Conservation (phyloP, 2,113 vertebrate species). For the Rhodinocichla rosea region DNA sequence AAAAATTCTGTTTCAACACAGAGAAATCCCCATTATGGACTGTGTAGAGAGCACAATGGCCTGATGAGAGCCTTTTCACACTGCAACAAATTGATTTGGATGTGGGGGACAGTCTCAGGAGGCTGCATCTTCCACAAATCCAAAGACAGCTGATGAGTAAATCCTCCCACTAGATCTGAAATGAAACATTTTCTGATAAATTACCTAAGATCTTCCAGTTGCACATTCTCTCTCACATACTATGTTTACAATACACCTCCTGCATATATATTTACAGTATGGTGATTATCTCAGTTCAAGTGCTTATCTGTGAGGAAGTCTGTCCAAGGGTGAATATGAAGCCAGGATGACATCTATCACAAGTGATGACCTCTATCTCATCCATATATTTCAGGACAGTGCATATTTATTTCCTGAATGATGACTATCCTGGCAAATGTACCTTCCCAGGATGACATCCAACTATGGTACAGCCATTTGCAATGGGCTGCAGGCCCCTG, state of each 20-base stretch:
- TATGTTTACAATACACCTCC: background rate
- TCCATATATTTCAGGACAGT: slow-evolving; percentile 36
- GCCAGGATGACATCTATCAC: background rate
- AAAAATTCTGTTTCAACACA: background rate
- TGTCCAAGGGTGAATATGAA: background rate
- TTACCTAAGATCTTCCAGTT: background rate
- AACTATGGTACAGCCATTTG: slow-evolving; percentile 14
- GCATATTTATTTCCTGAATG: slow-evolving; percentile 53
- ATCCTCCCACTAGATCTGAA: background rate
- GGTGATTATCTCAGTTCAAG: background rate
- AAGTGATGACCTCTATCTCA: slow-evolving; percentile 3
- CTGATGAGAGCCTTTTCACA: background rate
- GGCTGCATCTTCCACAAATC: background rate
- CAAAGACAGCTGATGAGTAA: background rate
- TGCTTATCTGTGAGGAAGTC: background rate
- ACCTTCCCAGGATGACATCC: slow-evolving; percentile 31
- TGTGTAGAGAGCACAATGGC: background rate
- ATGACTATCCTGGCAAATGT: slow-evolving; percentile 32
- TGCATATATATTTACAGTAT: background rate
- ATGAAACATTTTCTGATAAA: background rate
- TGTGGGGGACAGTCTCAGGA: background rate
- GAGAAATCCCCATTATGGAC: background rate
- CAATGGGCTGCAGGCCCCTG: background rate
- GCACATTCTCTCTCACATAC: background rate
- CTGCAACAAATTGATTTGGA: background rate